phyloP scores from a whole-genome alignment of 2,113 vertebrate genomes.

The Gymnobelideus leadbeateri region DNA sequence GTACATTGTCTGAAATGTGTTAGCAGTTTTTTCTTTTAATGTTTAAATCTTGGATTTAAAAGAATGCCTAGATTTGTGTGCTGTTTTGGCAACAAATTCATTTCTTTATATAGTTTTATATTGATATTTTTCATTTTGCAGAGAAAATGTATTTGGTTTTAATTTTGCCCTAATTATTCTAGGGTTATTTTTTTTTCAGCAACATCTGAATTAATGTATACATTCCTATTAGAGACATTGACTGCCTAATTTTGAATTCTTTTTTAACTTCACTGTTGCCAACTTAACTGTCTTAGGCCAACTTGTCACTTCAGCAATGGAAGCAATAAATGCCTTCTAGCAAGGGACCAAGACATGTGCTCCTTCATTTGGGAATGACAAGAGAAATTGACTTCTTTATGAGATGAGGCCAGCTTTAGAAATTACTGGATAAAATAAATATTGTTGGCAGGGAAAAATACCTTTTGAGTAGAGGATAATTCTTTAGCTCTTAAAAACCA shows the following conservation, averaged over 20 bases:
- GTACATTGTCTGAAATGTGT: conserved; percentile 77
- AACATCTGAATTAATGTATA: conserved; percentile 21
- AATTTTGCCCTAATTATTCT: conserved; percentile 80
- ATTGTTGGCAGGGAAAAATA: conserved; percentile 17
- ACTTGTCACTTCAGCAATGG: conserved; percentile 49
- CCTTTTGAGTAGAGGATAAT: conserved; percentile 60
- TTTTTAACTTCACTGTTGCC: conserved; percentile 65
- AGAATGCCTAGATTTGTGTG: conserved; percentile 77
- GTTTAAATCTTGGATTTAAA: conserved; percentile 78
- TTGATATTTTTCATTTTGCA: conserved; percentile 80
- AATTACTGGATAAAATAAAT: conserved; percentile 31
- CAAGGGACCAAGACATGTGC: background rate
- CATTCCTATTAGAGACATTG: conserved; percentile 53
- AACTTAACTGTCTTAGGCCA: conserved; percentile 54
- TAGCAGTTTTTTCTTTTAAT: conserved; percentile 75
- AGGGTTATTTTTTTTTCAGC: conserved; percentile 77
- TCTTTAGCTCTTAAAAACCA: conserved; percentile 59
- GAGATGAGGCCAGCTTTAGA: conserved; percentile 27
- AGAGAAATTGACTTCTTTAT: conserved; percentile 50
- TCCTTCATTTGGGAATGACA: conserved; percentile 4
- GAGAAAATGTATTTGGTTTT: conserved; percentile 60
- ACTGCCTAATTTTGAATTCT: conserved; percentile 80
- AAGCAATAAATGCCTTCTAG: conserved; percentile 16
- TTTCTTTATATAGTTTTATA: conserved; percentile 84
- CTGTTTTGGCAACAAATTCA: conserved; percentile 78